Evolutionary conservation across 2,888 invertebrate species (phyloP).

Genomic region (Hemistola chrysoprasaria): DNA sequence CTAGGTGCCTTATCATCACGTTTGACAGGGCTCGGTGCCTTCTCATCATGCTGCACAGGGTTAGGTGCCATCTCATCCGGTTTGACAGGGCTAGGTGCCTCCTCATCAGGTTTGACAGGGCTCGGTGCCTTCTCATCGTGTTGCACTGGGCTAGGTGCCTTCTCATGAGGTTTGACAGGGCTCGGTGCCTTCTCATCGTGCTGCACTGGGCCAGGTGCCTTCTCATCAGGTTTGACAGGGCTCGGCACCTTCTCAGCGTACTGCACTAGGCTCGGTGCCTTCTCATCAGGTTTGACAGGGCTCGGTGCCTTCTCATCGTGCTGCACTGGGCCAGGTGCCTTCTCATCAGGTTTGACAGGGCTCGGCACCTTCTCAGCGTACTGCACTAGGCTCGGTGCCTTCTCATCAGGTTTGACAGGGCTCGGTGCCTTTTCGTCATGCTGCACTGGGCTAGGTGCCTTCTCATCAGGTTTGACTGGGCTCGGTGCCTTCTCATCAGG

Average conservation of each 20-base stretch:
- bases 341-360: conserved; percentile 14
- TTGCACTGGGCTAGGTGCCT: conserved; percentile 12
- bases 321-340: too few species aligned
- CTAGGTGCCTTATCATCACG: conserved; percentile 7
- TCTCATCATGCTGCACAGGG: conserved; percentile 3
- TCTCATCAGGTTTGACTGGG: conserved; percentile 14
- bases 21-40: conserved; percentile 5
- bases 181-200: too few species aligned
- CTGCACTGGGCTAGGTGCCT: conserved; percentile 13
- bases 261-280: too few species aligned
- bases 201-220: too few species aligned
- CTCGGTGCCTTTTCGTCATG: conserved; percentile 11
- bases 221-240: too few species aligned
- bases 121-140: conserved; percentile 7
- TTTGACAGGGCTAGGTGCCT: conserved; percentile 3
- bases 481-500: conserved; percentile 14
- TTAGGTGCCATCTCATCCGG: conserved; percentile 7
- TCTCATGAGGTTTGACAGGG: conserved; percentile 15
- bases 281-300: too few species aligned
- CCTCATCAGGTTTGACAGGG: conserved; percentile 7
- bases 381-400: conserved; percentile 4
- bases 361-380: conserved; percentile 14
- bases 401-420: conserved; percentile 1
- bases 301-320: too few species aligned
- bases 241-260: too few species aligned